Evolutionary conservation across 2,888 invertebrate genomes (phyloP).

Genomic region (Callyntrura guangdongensis): DNA sequence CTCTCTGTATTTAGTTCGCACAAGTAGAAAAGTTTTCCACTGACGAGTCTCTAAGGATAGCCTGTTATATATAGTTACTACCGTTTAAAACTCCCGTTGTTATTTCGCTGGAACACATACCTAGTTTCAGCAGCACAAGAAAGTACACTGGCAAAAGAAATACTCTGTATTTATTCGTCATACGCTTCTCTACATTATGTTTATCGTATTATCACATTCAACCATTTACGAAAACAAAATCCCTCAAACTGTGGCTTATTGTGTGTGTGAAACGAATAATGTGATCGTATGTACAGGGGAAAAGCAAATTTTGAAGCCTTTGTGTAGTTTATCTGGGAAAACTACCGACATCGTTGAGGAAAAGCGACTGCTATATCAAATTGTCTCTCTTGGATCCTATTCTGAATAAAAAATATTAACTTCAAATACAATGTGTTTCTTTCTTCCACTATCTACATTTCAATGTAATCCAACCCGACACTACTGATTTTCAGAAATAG

Average conservation of each 20-base stretch:
- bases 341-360: slow-evolving; percentile 29
- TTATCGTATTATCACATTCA: slow-evolving; percentile 73
- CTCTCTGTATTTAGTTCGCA: slow-evolving; percentile 6
- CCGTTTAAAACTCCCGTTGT: slow-evolving; percentile 39
- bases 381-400: neutral
- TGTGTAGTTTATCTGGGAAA: slow-evolving; percentile 51
- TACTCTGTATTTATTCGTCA: neutral
- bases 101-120: neutral
- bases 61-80: slow-evolving; percentile 46
- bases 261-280: slow-evolving; percentile 38
- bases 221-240: slow-evolving; percentile 74
- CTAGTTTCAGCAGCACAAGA: neutral
- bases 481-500: too few relatives aligned
- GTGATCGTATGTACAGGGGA: slow-evolving; percentile 44
- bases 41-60: slow-evolving; percentile 76
- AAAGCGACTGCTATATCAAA: slow-evolving; percentile 1
- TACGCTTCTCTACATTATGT: slow-evolving; percentile 24
- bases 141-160: neutral
- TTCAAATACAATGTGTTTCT: slow-evolving; percentile 15
- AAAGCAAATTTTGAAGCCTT: slow-evolving; percentile 67
- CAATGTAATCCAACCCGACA: too few relatives aligned
- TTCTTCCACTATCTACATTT: neutral
- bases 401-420: slow-evolving; percentile 19
- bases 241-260: slow-evolving; percentile 59
- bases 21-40: slow-evolving; percentile 64